Conservation (phyloP, 2,113 vertebrate genomes). For the Leucosticte australis region DNA sequence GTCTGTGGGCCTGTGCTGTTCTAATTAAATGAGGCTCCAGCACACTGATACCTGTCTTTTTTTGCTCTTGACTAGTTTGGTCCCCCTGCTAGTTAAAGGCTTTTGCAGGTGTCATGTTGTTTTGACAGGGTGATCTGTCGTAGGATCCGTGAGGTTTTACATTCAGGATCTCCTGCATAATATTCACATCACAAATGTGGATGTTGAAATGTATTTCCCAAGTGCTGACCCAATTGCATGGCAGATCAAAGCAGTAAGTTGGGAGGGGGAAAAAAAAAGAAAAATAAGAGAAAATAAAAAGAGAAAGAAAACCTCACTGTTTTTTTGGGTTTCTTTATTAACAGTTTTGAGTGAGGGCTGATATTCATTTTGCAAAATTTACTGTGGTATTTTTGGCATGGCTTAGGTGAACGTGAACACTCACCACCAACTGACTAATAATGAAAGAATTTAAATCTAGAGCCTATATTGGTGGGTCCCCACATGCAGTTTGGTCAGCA, state of each 20-base stretch:
- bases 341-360: neutral
- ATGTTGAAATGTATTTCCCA: constrained; percentile 57
- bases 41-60: neutral
- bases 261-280: rapidly evolving
- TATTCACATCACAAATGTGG: neutral
- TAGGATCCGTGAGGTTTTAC: neutral
- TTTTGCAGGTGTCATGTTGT: neutral
- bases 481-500: neutral
- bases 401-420: neutral
- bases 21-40: neutral
- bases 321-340: constrained; percentile 33
- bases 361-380: neutral
- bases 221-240: constrained; percentile 60
- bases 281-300: neutral
- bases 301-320: neutral
- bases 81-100: neutral
- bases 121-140: neutral
- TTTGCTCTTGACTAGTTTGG: neutral
- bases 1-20: neutral
- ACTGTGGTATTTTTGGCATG: neutral
- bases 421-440: neutral
- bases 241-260: constrained; percentile 51
- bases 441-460: neutral
- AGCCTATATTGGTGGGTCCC: neutral
- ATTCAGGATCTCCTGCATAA: constrained; percentile 7